These are phyloP conservation scores for Marasmarcha lunaedactyla DNA, from an alignment of 2,888 invertebrate species.

Conservation along the genomic window DNA sequence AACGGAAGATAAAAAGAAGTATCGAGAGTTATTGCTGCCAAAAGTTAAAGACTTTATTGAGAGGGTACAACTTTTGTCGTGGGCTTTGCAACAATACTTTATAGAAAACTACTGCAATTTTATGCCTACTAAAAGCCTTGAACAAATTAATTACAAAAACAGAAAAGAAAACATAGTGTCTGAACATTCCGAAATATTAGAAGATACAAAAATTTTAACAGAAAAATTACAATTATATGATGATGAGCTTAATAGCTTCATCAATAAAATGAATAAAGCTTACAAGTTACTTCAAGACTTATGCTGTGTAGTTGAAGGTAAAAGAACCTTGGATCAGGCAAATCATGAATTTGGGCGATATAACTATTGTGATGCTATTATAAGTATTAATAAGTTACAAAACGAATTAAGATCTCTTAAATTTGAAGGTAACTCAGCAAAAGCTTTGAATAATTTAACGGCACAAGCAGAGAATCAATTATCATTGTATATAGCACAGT, in stretches of 20 bases:
- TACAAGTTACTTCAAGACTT: conserved; percentile 32
- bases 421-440: conserved; percentile 37
- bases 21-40: conserved; percentile 34
- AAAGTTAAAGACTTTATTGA: conserved; percentile 42
- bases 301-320: conserved; percentile 37
- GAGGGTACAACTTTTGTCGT: conserved; percentile 45
- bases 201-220: conserved; percentile 25
- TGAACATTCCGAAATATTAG: conserved; percentile 27
- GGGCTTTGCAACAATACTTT: conserved; percentile 50
- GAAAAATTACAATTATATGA: conserved; percentile 28
- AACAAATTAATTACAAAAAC: conserved; percentile 49
- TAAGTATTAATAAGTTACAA: conserved; percentile 33
- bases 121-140: conserved; percentile 45
- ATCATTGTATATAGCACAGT: conserved; percentile 43
- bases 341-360: conserved; percentile 46
- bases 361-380: conserved; percentile 44
- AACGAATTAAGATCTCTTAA: conserved; percentile 29
- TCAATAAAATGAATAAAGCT: conserved; percentile 30
- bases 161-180: conserved; percentile 37
- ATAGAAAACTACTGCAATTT: conserved; percentile 45
- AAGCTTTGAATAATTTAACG: conserved; percentile 35
- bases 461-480: conserved; percentile 48
- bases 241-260: conserved; percentile 34
- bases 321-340: conserved; percentile 37
- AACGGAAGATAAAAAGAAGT: conserved; percentile 38